These are phyloP conservation scores for Sabatieria punctata DNA, from an alignment of 2,888 invertebrate species.

Conservation along the genomic window DNA sequence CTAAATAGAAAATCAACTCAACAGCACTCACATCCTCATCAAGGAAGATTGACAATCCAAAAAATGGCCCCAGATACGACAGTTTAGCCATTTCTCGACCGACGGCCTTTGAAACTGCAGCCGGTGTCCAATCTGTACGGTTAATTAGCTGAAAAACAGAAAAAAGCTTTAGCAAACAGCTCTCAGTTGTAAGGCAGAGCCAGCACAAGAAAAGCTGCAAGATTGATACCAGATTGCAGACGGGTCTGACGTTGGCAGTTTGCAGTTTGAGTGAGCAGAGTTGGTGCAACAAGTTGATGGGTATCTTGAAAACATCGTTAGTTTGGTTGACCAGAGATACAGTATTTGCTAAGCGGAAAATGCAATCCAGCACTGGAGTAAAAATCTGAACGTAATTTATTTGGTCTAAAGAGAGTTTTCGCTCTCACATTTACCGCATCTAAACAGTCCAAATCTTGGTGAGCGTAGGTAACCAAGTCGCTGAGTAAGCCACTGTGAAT, in stretches of 20 bases:
- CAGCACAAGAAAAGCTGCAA: neutral
- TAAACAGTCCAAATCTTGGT: too few relatives aligned
- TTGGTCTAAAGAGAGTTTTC: too few relatives aligned
- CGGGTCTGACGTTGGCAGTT: slow-evolving; percentile 51
- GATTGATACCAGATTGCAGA: slow-evolving; percentile 42
- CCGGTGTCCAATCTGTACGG: slow-evolving; percentile 53
- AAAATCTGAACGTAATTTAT: too few relatives aligned
- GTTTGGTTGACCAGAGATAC: too few relatives aligned
- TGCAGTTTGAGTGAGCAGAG: slow-evolving; percentile 59
- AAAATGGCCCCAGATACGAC: slow-evolving; percentile 75
- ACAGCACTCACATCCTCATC: slow-evolving; percentile 55
- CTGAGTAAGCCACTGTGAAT: too few relatives aligned
- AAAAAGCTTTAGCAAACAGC: neutral
- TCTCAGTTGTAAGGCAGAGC: too few relatives aligned
- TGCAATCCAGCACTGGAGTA: too few relatives aligned
- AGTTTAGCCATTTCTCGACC: slow-evolving; percentile 70
- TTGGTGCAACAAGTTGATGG: slow-evolving; percentile 56
- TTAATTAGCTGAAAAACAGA: slow-evolving; percentile 25
- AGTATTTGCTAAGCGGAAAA: too few relatives aligned
- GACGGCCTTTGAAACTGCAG: slow-evolving; percentile 51
- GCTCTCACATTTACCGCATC: too few relatives aligned
- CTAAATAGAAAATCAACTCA: neutral
- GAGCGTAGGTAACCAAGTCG: too few relatives aligned
- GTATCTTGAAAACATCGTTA: slow-evolving; percentile 48
- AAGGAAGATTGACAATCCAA: slow-evolving; percentile 73